phyloP scores from a whole-genome alignment of 2,113 vertebrate species.

The Rostratula benghalensis region DNA sequence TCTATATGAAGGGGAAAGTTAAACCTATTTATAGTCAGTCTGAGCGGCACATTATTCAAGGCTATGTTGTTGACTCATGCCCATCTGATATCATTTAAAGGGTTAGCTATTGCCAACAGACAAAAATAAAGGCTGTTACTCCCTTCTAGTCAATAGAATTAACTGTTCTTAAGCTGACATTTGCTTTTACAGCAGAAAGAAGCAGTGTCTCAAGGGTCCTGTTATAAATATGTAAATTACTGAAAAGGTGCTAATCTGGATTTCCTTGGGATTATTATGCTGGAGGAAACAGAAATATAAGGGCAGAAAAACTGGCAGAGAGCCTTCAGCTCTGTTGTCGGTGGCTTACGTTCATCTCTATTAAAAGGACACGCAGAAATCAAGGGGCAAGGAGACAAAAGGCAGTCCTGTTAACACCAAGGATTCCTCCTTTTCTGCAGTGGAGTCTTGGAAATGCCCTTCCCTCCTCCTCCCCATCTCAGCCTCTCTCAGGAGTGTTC shows the following conservation, averaged over 20 bases:
- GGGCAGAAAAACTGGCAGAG: not conserved
- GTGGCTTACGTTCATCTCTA: fast-evolving
- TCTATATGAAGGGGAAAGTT: not conserved
- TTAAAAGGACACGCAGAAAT: not conserved
- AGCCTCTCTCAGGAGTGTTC: not conserved
- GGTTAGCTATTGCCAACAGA: not conserved
- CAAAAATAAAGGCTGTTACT: not conserved
- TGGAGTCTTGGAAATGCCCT: not conserved
- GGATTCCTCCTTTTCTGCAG: not conserved
- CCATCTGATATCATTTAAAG: slow-evolving; percentile 44
- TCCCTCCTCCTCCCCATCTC: not conserved
- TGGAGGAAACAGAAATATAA: not conserved
- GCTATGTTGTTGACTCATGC: slow-evolving; percentile 42
- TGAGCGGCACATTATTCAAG: not conserved
- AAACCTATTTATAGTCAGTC: slow-evolving; percentile 38
- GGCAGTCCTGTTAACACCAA: not conserved
- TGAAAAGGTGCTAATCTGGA: not conserved
- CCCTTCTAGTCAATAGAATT: slow-evolving; percentile 4
- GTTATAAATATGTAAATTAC: not conserved
- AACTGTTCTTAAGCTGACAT: not conserved
- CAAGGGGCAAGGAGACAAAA: not conserved
- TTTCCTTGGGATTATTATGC: not conserved
- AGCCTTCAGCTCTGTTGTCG: not conserved
- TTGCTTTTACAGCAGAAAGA: not conserved
- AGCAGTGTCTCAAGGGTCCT: not conserved